Evolutionary conservation across 2,888 invertebrate species (phyloP).

Genomic region (Cataglyphis rosenhaueri): DNA sequence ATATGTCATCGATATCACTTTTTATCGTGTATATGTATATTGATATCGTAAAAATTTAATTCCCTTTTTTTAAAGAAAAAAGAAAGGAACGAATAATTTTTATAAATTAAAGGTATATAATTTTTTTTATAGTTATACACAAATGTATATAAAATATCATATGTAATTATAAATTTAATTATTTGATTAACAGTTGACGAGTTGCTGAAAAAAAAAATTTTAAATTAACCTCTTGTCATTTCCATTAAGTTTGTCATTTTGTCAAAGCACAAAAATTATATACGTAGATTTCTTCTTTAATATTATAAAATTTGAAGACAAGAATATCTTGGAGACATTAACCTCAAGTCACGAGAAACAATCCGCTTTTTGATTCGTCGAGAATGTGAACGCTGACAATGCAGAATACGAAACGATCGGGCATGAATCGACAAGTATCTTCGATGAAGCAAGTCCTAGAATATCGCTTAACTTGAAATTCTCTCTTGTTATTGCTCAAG

Average conservation of each 20-base stretch:
- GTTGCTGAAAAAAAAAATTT: neutral
- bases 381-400: slow-evolving; percentile 55
- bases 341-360: slow-evolving; percentile 55
- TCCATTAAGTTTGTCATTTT: neutral
- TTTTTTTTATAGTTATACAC: neutral
- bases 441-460: neutral
- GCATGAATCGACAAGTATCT: slow-evolving; percentile 15
- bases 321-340: slow-evolving; percentile 60
- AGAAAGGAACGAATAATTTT: neutral
- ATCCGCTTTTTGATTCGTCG: slow-evolving; percentile 57
- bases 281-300: slow-evolving; percentile 19
- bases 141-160: neutral
- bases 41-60: slow-evolving; percentile 60
- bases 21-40: slow-evolving; percentile 46
- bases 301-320: slow-evolving; percentile 6
- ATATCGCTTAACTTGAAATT: slow-evolving; percentile 25
- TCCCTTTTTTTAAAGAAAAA: too few species aligned
- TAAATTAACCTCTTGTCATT: neutral
- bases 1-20: slow-evolving; percentile 65
- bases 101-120: neutral
- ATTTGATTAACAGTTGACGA: neutral
- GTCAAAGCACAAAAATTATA: neutral
- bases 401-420: slow-evolving; percentile 43
- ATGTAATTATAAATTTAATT: neutral
- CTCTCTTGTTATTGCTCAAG: neutral